These are phyloP conservation scores for Cerastis leucographa DNA, from an alignment of 2,888 invertebrate genomes.

Conservation along the genomic window DNA sequence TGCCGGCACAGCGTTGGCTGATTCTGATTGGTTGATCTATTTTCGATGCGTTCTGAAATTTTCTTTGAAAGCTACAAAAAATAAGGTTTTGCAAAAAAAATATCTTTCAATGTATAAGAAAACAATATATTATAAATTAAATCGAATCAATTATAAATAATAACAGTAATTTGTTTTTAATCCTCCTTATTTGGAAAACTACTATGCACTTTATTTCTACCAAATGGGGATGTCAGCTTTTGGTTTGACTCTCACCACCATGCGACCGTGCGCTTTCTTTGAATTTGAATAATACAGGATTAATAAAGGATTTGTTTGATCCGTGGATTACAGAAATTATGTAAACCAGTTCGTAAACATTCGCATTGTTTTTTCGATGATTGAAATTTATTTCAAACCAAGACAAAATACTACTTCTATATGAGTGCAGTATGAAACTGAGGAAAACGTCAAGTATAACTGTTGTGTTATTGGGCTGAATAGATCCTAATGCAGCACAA, in stretches of 20 bases:
- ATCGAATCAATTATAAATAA: background rate
- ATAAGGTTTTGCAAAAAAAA: background rate
- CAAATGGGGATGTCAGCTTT: slow-evolving; percentile 29
- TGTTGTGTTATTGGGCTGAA: background rate
- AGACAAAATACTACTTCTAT: background rate
- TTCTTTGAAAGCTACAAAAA: background rate
- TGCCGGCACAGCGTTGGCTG: slow-evolving; percentile 89
- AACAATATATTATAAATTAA: background rate
- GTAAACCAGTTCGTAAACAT: background rate
- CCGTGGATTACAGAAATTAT: background rate
- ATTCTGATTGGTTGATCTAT: slow-evolving; percentile 88
- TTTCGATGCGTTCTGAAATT: slow-evolving; percentile 76
- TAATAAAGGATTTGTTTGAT: background rate
- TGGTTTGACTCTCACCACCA: background rate
- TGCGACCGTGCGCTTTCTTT: background rate
- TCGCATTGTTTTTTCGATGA: background rate
- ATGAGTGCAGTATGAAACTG: background rate
- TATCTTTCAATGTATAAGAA: background rate
- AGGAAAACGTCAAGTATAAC: background rate
- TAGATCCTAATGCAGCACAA: background rate
- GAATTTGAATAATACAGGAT: background rate
- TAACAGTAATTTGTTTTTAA: no score
- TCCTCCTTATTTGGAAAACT: background rate
- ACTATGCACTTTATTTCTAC: slow-evolving; percentile 34
- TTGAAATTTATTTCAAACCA: background rate